A percentile compares a stretch with the other conserved stretches of the same genome.
Evolutionary conservation across 2,888 invertebrate genomes (phyloP).

Genomic region (Synergus itoensis): DNA sequence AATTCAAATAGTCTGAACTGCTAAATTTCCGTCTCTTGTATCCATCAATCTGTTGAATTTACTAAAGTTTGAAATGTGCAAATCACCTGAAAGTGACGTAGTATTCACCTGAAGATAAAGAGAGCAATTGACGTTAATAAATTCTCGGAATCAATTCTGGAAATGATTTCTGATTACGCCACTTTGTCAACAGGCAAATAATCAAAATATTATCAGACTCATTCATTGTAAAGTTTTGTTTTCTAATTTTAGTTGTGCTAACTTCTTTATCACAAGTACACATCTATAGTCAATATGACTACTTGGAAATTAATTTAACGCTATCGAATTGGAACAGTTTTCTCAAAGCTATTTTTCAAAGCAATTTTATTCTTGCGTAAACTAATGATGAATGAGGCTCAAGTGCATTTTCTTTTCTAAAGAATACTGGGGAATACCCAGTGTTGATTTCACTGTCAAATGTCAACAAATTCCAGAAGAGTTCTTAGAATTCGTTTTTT

Average conservation of each 20-base stretch:
- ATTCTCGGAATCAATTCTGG: not conserved
- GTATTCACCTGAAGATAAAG: no score
- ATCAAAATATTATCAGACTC: conserved; percentile 6
- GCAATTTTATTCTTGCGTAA: not conserved
- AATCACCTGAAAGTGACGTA: not conserved
- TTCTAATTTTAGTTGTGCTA: conserved; percentile 8
- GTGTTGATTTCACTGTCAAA: not conserved
- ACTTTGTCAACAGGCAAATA: not conserved
- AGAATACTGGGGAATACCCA: not conserved
- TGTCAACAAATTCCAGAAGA: not conserved
- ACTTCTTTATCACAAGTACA: not conserved
- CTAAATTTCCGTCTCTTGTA: not conserved
- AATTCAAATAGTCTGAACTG: not conserved
- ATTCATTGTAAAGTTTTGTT: not conserved
- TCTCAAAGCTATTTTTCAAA: not conserved
- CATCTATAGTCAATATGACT: not conserved
- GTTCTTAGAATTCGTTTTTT: no score
- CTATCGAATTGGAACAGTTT: not conserved
- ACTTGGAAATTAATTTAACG: not conserved
- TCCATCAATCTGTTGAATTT: not conserved
- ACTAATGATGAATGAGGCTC: not conserved
- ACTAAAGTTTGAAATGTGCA: not conserved
- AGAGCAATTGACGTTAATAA: not conserved
- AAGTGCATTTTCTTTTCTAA: not conserved
- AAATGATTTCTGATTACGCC: not conserved